phyloP scores from a whole-genome alignment of 2,113 vertebrate species.

The Forbesichthys papilliferus region DNA sequence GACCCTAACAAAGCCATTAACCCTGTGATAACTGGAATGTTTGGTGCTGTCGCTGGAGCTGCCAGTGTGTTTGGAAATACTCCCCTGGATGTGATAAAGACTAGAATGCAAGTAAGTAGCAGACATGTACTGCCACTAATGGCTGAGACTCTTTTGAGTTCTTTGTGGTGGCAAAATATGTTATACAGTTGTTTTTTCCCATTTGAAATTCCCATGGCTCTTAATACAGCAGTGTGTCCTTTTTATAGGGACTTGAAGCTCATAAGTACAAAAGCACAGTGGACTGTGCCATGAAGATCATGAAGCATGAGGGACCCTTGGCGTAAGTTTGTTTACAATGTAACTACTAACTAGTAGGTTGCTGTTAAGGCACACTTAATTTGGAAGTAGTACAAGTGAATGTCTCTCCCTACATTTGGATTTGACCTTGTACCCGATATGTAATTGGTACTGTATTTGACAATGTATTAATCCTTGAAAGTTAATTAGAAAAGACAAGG shows the following conservation, averaged over 20 bases:
- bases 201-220: too few relatives aligned
- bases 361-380: not conserved
- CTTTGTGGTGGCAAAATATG: too few relatives aligned
- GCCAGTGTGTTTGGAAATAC: slow-evolving; percentile 96
- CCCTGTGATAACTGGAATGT: slow-evolving; percentile 86
- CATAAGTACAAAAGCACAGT: slow-evolving; percentile 92
- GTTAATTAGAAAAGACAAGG: too few relatives aligned
- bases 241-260: slow-evolving; percentile 87
- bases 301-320: slow-evolving; percentile 87
- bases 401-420: not conserved
- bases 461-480: too few relatives aligned
- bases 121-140: too few relatives aligned
- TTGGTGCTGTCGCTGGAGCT: slow-evolving; percentile 89
- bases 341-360: not conserved
- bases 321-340: slow-evolving; percentile 81
- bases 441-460: too few relatives aligned
- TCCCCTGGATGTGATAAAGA: slow-evolving; percentile 95
- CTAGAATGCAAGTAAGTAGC: slow-evolving; percentile 90
- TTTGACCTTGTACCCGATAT: not conserved
- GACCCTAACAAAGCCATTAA: slow-evolving; percentile 88
- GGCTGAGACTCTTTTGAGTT: too few relatives aligned
- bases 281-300: slow-evolving; percentile 91
- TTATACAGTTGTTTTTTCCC: too few relatives aligned
- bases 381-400: not conserved
- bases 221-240: not conserved